These are phyloP conservation scores for Plagodis dolabraria DNA, from an alignment of 2,888 invertebrate genomes.

Conservation along the genomic window DNA sequence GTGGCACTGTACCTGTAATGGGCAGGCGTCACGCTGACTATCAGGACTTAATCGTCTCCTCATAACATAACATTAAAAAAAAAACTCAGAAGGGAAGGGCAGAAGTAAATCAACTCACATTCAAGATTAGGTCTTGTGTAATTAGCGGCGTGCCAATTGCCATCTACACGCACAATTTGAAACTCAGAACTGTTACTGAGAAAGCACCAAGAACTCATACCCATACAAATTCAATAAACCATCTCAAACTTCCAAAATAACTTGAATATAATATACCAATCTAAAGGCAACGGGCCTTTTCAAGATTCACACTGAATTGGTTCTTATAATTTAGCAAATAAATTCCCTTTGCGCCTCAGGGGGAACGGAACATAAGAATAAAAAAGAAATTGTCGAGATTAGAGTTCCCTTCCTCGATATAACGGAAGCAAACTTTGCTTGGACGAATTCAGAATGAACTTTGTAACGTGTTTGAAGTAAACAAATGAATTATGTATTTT, in stretches of 20 bases:
- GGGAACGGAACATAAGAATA: conserved; percentile 24
- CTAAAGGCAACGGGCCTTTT: conserved; percentile 22
- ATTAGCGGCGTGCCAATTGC: no score
- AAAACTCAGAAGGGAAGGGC: no score
- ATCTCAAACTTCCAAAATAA: conserved; percentile 16
- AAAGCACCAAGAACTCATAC: conserved; percentile 1
- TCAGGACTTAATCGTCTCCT: no score
- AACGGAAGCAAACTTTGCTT: conserved; percentile 17
- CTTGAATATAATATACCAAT: conserved; percentile 23
- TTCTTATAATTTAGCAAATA: conserved; percentile 38
- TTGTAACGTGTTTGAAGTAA: conserved; percentile 18
- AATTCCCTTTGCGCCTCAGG: conserved; percentile 30
- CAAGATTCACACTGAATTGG: conserved; percentile 34
- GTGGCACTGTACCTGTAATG: no score
- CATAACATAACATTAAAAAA: no score
- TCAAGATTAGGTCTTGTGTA: no score
- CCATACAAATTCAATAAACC: conserved; percentile 23
- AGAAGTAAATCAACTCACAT: no score
- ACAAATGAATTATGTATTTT: conserved; percentile 18
- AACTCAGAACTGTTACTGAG: no score
- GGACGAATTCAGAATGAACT: conserved; percentile 27
- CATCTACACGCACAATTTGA: no score
- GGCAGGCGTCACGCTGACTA: no score
- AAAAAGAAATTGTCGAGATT: conserved; percentile 35
- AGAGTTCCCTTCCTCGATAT: conserved; percentile 34